Evolutionary conservation across 1,140 invertebrate genomes (phyloP), one percentile per base, ranked within the genome.

Genomic region (Bombus consobrinus): DNA sequence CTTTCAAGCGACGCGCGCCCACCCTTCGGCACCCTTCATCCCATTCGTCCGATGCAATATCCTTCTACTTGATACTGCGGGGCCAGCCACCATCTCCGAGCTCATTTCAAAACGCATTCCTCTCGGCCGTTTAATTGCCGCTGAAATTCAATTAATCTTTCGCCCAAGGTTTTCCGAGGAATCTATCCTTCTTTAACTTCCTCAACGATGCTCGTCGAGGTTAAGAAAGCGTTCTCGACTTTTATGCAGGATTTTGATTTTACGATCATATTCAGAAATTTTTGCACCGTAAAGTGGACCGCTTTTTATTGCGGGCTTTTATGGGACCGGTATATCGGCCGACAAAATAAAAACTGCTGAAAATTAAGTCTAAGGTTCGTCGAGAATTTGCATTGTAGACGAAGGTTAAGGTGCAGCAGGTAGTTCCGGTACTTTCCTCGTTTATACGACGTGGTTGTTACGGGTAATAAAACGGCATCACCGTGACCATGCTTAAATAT

Each of bases 51-150:
- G 75, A 83, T 83, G 91, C 90, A 93, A 94, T 94, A 94, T 94
- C 93, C 92, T 93, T 92, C 90, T 91, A 89, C 89, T 93, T 88
- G 88, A 94, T 95, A 92, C 92, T 91, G 87, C 91, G 86, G 90
- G 87, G 88, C 89, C 82, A 89, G 83, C 89, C 91, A 90, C 75
- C 88, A 88, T 90, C 85, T 71, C 83, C 74, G 37, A 76, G 89
- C 76, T 90, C 89, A 92, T 93, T 92, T 91, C 87, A 85, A 92
- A 93, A 92, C 57, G 39, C 53, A 32, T 83, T 90, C 64, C 64
- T 43, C 12, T 9, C 8, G 62, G n/a, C 93, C 37, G 89, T 91
- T 92, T 88, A 90, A 94, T 92, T 93, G 89, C 71, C 76, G 66
- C 77, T 37, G 47, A 47, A 57, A 53, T 83, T 79, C 57, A 81